These are phyloP conservation scores for Drosophila ohnishii DNA, from an alignment of 1,140 invertebrate species.

Conservation along the genomic window DNA sequence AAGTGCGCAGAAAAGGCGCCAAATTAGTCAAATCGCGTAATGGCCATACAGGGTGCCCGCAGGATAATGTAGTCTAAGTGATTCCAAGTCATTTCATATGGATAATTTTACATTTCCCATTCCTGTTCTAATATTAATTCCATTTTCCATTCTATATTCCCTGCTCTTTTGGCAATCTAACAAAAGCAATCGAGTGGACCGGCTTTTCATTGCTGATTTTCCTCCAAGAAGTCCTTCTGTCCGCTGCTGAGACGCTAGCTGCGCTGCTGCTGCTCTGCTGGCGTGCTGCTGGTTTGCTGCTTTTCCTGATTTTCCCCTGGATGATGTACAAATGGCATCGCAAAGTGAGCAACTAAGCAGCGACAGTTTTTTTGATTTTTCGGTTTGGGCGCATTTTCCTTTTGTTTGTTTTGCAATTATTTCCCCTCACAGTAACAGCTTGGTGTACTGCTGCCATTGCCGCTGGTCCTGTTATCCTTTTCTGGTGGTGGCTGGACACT, in stretches of 20 bases:
- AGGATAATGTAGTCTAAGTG: slow-evolving; percentile 15
- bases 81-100: slow-evolving; percentile 28
- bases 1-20: slow-evolving; percentile 44
- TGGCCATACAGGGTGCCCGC: slow-evolving; percentile 50
- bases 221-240: neutral
- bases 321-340: slow-evolving; percentile 57
- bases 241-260: slow-evolving; percentile 3
- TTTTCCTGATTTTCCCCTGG: slow-evolving; percentile 9
- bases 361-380: slow-evolving; percentile 75
- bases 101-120: slow-evolving; percentile 5
- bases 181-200: slow-evolving; percentile 53
- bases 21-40: slow-evolving; percentile 60
- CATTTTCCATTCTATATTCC: neutral
- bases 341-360: slow-evolving; percentile 63
- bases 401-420: slow-evolving; percentile 74
- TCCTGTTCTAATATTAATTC: slow-evolving; percentile 4
- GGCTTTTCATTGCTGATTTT: slow-evolving; percentile 21
- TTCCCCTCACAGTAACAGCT: slow-evolving; percentile 59
- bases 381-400: slow-evolving; percentile 26
- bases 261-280: slow-evolving; percentile 13
- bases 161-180: slow-evolving; percentile 57
- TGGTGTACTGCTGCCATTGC: slow-evolving; percentile 4
- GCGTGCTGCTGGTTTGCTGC: slow-evolving; percentile 9
- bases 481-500: slow-evolving; percentile 54
- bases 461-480: slow-evolving; percentile 33